phyloP scores from a whole-genome alignment of 30 jellyfish, hydroid and myxozoan genomes.

The Rhopilema esculentum region DNA sequence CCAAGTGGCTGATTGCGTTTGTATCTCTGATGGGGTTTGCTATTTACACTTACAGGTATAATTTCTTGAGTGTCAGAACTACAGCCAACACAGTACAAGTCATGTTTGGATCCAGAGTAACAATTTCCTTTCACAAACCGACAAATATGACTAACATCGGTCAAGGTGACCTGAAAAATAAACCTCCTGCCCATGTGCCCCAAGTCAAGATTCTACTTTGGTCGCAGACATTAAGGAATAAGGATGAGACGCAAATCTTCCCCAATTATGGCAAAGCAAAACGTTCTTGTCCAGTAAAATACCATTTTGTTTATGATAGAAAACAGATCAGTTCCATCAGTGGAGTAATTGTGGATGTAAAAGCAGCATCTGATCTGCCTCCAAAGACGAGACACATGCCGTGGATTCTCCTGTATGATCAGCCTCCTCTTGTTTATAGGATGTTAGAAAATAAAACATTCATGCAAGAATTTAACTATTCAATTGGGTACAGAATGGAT shows the following conservation, averaged over 20 bases:
- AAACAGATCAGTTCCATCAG: not conserved
- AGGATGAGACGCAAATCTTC: not conserved
- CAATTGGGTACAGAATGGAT: slow-evolving; percentile 77
- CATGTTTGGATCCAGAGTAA: slow-evolving; percentile 27
- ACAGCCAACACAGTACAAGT: slow-evolving; percentile 24
- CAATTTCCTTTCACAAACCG: slow-evolving; percentile 29
- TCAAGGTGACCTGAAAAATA: not conserved
- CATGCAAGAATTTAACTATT: slow-evolving; percentile 41
- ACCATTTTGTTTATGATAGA: slow-evolving; percentile 27
- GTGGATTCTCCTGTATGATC: slow-evolving; percentile 60
- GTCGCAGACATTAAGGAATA: slow-evolving; percentile 27
- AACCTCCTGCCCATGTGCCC: not conserved
- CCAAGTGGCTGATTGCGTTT: slow-evolving; percentile 21
- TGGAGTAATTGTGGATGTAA: slow-evolving; percentile 46
- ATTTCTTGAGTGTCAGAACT: not conserved
- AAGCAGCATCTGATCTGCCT: slow-evolving; percentile 39
- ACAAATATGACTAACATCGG: not conserved
- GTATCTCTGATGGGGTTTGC: slow-evolving; percentile 11
- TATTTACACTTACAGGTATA: slow-evolving; percentile 12
- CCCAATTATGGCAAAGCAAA: slow-evolving; percentile 70
- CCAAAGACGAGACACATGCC: slow-evolving; percentile 1
- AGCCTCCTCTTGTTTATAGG: slow-evolving; percentile 30
- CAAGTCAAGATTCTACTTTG: slow-evolving; percentile 53
- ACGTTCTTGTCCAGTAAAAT: slow-evolving; percentile 56
- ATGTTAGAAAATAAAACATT: slow-evolving; percentile 30